phyloP scores from a whole-genome alignment of 2,888 invertebrate species.

The Pasiphila rectangulata region DNA sequence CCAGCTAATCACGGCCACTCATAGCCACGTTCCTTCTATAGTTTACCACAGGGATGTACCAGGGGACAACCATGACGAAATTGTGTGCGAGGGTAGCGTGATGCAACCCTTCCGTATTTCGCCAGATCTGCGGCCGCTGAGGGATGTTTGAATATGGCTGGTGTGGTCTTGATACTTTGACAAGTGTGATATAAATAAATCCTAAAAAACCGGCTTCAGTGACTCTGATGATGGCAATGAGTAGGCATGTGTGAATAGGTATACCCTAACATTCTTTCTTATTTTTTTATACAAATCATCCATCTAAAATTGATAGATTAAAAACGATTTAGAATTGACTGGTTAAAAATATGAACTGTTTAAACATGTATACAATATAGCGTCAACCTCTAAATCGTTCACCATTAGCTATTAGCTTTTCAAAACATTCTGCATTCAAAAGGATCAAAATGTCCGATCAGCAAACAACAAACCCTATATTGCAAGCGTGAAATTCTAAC shows the following conservation, averaged over 20 bases:
- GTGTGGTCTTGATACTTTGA: constrained; percentile 43
- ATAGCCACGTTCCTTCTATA: constrained; percentile 3
- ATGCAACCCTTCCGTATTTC: constrained; percentile 72
- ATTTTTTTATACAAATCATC: too few relatives aligned
- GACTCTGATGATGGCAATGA: too few relatives aligned
- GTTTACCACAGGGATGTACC: constrained; percentile 23
- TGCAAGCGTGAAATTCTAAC: constrained; percentile 77
- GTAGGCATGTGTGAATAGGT: too few relatives aligned
- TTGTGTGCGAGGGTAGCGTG: constrained; percentile 58
- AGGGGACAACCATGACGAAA: constrained; percentile 70
- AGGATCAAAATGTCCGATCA: constrained; percentile 44
- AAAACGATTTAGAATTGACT: too few relatives aligned
- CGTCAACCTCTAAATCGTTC: too few relatives aligned
- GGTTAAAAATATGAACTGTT: too few relatives aligned
- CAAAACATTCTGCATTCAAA: not conserved
- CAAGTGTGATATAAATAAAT: too few relatives aligned
- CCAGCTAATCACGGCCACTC: not conserved
- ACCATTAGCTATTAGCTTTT: too few relatives aligned
- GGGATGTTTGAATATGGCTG: constrained; percentile 46
- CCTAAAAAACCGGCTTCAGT: too few relatives aligned
- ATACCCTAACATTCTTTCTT: too few relatives aligned
- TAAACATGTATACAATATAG: too few relatives aligned
- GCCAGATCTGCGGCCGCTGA: constrained; percentile 63
- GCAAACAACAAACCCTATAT: constrained; percentile 55
- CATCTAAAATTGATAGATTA: too few relatives aligned